Percentiles rank a stretch among this genome's conserved stretches.
Conservation (phyloP, 2,113 vertebrate species). For the Nothocercus nigrocapillus region DNA sequence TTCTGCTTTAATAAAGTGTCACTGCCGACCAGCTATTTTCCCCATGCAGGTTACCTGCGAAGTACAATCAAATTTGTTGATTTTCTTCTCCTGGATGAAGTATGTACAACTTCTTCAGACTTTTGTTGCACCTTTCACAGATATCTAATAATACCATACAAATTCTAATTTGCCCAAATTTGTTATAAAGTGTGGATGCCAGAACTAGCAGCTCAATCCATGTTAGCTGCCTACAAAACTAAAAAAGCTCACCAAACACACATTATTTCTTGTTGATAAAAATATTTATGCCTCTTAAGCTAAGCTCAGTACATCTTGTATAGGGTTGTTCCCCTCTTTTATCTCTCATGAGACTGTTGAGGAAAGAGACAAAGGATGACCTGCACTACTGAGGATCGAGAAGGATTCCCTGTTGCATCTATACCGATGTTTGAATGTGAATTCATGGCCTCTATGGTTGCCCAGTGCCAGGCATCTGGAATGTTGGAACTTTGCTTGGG, state of each 20-base stretch:
- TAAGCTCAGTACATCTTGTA: not conserved
- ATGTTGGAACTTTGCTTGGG: not conserved
- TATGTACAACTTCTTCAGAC: not conserved
- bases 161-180: not conserved
- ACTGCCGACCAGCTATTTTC: not conserved
- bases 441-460: not conserved
- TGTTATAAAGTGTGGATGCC: accelerated
- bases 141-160: not conserved
- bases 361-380: not conserved
- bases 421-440: accelerated
- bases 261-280: not conserved
- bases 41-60: not conserved
- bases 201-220: not conserved
- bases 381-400: not conserved
- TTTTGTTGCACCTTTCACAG: not conserved
- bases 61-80: not conserved
- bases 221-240: not conserved
- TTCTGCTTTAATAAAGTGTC: not conserved
- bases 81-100: not conserved
- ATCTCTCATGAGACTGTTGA: not conserved
- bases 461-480: not conserved
- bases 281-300: not conserved
- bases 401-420: not conserved
- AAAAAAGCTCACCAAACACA: not conserved
- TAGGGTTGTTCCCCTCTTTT: not conserved